Percentiles rank a stretch among this genome's conserved stretches.
phyloP scores from a whole-genome alignment of 2,797 vertebrate genomes.

The Premnoplex brunnescens region DNA sequence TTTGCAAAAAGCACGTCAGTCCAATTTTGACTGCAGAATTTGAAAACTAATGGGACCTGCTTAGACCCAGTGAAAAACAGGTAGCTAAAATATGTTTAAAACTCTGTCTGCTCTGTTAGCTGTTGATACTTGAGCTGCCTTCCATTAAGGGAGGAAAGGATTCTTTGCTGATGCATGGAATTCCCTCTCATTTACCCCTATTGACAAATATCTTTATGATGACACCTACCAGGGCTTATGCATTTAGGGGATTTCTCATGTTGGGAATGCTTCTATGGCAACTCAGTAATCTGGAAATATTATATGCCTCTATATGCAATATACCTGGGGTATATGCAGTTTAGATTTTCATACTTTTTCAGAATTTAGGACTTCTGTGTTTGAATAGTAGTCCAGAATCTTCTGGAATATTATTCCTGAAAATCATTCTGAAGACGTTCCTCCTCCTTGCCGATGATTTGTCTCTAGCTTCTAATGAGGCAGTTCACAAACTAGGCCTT shows the following conservation, averaged over 20 bases:
- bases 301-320: background rate
- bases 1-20: background rate
- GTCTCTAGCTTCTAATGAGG: background rate
- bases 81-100: background rate
- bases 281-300: background rate
- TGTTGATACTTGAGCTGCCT: background rate
- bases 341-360: background rate
- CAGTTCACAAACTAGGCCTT: background rate
- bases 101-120: background rate
- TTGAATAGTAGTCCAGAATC: background rate
- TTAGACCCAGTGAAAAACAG: background rate
- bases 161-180: background rate
- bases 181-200: background rate
- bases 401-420: background rate
- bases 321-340: background rate
- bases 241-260: background rate
- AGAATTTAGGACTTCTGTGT: background rate
- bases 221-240: background rate
- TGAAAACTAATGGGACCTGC: background rate
- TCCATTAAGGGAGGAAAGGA: background rate
- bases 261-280: background rate
- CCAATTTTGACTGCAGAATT: background rate
- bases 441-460: background rate
- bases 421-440: background rate
- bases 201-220: background rate